These are phyloP conservation scores for Trichopoda pennipes DNA, from an alignment of 2,888 invertebrate species.

Conservation along the genomic window DNA sequence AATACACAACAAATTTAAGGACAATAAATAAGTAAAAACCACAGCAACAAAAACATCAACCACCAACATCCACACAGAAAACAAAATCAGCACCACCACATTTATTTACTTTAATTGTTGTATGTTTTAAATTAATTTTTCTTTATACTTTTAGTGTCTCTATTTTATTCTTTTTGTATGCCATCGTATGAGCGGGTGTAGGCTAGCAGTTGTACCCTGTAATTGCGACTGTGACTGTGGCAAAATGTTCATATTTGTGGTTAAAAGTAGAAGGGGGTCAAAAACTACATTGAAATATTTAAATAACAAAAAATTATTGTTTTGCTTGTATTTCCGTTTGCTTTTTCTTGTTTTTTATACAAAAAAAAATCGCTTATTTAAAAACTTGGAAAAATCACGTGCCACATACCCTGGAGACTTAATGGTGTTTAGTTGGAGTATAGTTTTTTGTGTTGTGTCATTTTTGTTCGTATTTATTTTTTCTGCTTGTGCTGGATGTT, in stretches of 20 bases:
- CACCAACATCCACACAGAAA: slow-evolving; percentile 3
- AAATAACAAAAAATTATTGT: slow-evolving; percentile 27
- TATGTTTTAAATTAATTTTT: slow-evolving; percentile 58
- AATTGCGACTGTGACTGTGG: slow-evolving; percentile 17
- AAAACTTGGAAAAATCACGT: slow-evolving; percentile 58
- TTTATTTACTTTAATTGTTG: slow-evolving; percentile 65
- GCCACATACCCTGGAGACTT: slow-evolving; percentile 52
- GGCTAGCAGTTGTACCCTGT: slow-evolving; percentile 22
- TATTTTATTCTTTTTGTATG: neutral
- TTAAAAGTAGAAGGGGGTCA: slow-evolving; percentile 16
- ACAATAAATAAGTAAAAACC: neutral
- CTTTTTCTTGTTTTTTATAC: slow-evolving; percentile 6
- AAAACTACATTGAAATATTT: slow-evolving; percentile 38
- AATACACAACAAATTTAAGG: neutral
- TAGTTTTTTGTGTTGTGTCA: slow-evolving; percentile 9
- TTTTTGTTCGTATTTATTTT: neutral
- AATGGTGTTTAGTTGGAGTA: slow-evolving; percentile 42
- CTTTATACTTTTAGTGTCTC: slow-evolving; percentile 4
- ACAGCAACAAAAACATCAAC: neutral
- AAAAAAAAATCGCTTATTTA: slow-evolving; percentile 45
- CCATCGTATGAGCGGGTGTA: slow-evolving; percentile 1
- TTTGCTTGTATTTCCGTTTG: slow-evolving; percentile 44
- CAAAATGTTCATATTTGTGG: slow-evolving; percentile 44
- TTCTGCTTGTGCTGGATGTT: slow-evolving; percentile 26
- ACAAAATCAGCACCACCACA: slow-evolving; percentile 50